Percentiles rank a stretch among this genome's conserved stretches.
These are phyloP conservation scores for Gila orcuttii DNA, from an alignment of 2,113 vertebrate genomes.

Conservation along the genomic window DNA sequence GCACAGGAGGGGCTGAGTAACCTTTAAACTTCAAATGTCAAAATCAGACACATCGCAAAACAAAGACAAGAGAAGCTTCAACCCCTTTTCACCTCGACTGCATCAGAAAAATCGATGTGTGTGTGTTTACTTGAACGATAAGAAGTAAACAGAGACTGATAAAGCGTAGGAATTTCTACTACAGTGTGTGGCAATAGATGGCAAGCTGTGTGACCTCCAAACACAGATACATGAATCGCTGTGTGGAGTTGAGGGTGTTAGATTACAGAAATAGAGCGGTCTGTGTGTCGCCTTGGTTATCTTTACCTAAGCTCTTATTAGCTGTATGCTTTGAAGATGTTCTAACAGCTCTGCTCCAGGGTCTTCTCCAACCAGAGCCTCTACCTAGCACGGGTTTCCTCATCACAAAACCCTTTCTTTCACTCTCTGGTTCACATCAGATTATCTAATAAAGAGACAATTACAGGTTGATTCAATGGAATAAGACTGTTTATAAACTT, in stretches of 20 bases:
- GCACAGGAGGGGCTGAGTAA: constrained; percentile 57
- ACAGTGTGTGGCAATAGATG: constrained; percentile 49
- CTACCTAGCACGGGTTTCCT: constrained; percentile 46
- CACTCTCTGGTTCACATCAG: constrained; percentile 5
- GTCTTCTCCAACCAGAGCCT: background rate
- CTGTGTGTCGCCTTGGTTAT: constrained; percentile 48
- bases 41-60: constrained; percentile 67
- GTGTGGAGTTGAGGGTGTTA: constrained; percentile 39
- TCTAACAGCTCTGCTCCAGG: constrained; percentile 43
- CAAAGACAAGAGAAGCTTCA: constrained; percentile 53
- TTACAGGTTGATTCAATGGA: constrained; percentile 34
- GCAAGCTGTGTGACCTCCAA: constrained; percentile 44
- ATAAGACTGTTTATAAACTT: constrained; percentile 42
- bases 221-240: constrained; percentile 40
- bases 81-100: background rate
- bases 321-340: constrained; percentile 40
- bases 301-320: constrained; percentile 43
- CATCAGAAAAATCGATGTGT: background rate
- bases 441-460: constrained; percentile 26
- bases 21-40: constrained; percentile 71
- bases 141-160: constrained; percentile 37
- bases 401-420: background rate
- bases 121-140: constrained; percentile 36
- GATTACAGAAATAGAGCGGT: constrained; percentile 53
- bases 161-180: constrained; percentile 8